Conservation (phyloP, 1,140 invertebrate species). For the Armadillidium nasatum region DNA sequence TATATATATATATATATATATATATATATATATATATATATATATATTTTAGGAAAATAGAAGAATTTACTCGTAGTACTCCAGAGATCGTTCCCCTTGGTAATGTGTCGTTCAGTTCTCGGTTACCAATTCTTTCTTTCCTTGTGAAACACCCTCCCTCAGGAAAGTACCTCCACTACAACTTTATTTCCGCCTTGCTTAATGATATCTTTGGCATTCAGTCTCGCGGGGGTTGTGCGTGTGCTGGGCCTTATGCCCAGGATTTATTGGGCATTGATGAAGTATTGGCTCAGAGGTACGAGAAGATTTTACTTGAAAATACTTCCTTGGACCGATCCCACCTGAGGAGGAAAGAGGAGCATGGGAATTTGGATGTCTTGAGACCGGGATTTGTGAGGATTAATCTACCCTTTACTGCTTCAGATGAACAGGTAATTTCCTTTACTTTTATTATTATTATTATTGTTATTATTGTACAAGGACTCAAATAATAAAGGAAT, state of each 20-base stretch:
- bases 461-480: not conserved
- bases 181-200: conserved; percentile 78
- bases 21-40: conserved; percentile 53
- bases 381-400: conserved; percentile 81
- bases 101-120: conserved; percentile 59
- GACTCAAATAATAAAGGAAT: too few species aligned
- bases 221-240: conserved; percentile 76
- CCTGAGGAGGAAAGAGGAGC: conserved; percentile 57
- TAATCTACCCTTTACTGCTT: conserved; percentile 79
- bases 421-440: conserved; percentile 54
- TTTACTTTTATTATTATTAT: not conserved
- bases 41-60: too few species aligned
- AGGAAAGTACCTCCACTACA: conserved; percentile 80
- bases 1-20: too few species aligned
- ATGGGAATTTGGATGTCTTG: conserved; percentile 66
- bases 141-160: conserved; percentile 69
- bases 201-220: conserved; percentile 92
- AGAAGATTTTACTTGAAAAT: conserved; percentile 68
- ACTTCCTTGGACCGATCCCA: conserved; percentile 59
- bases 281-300: conserved; percentile 67
- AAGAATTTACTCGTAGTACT: conserved; percentile 54
- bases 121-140: conserved; percentile 80
- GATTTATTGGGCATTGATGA: conserved; percentile 77
- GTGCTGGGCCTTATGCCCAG: conserved; percentile 77
- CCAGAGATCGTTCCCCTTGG: conserved; percentile 75